phyloP scores from a whole-genome alignment of 2,797 vertebrate genomes.

The Sebastolobus alascanus region DNA sequence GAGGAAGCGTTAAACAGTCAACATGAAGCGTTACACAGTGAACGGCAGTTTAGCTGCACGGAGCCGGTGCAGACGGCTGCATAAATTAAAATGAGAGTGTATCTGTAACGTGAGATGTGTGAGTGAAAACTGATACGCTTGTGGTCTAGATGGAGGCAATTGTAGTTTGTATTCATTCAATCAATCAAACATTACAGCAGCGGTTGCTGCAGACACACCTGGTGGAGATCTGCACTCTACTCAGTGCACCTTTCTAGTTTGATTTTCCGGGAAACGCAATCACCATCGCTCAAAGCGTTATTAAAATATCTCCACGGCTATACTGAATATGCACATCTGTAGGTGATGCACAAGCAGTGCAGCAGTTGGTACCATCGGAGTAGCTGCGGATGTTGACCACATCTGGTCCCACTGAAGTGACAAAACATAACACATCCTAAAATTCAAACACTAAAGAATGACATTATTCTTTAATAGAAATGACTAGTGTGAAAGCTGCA shows the following conservation, averaged over 20 bases:
- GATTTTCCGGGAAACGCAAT: not conserved
- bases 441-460: conserved; percentile 40
- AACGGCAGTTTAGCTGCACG: too few relatives aligned
- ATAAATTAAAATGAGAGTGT: not conserved
- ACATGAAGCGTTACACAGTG: too few relatives aligned
- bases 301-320: not conserved
- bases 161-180: not conserved
- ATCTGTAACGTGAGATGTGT: not conserved
- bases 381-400: conserved; percentile 10
- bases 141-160: not conserved
- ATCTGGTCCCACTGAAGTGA: conserved; percentile 31
- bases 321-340: not conserved
- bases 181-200: not conserved
- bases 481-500: conserved; percentile 26
- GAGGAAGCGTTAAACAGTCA: too few relatives aligned
- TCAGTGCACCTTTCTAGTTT: not conserved
- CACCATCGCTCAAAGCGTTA: not conserved
- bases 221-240: not conserved
- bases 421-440: conserved; percentile 34
- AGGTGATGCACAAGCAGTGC: not conserved
- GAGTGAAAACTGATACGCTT: not conserved
- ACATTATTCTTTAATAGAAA: conserved; percentile 51
- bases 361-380: not conserved
- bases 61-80: not conserved
- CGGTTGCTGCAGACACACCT: not conserved